These are phyloP conservation scores for Acronicta aceris DNA, from an alignment of 2,888 invertebrate genomes.

Conservation along the genomic window DNA sequence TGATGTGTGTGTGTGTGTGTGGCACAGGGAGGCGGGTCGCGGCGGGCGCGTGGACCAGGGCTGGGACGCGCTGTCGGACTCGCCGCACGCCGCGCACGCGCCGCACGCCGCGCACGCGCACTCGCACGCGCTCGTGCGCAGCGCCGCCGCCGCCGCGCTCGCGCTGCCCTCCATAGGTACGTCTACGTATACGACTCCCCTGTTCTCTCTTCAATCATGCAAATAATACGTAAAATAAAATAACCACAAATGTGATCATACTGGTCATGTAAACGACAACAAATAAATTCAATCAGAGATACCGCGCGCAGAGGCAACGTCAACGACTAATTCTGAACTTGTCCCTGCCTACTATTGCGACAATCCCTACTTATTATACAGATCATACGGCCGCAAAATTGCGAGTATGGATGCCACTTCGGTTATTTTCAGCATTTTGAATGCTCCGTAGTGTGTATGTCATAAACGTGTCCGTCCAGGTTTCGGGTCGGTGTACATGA, in stretches of 20 bases:
- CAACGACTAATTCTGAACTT: too few species aligned
- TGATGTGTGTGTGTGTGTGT: not conserved
- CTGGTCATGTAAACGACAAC: too few species aligned
- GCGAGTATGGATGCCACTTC: too few species aligned
- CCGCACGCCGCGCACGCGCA: constrained; percentile 30
- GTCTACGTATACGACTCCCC: not conserved
- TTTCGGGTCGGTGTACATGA: constrained; percentile 95
- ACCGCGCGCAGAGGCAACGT: too few species aligned
- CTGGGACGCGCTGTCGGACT: constrained; percentile 51
- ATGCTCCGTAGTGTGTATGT: not conserved
- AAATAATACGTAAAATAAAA: too few species aligned
- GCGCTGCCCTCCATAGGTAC: constrained; percentile 77
- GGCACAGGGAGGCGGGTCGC: constrained; percentile 55
- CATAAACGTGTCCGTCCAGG: constrained; percentile 54
- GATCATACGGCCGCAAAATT: too few species aligned
- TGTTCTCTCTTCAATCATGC: too few species aligned
- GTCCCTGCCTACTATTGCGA: too few species aligned
- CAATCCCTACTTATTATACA: too few species aligned
- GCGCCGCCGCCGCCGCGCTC: constrained; percentile 55
- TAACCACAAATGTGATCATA: too few species aligned
- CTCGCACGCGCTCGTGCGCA: constrained; percentile 50
- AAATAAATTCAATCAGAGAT: too few species aligned
- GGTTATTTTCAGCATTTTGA: too few species aligned
- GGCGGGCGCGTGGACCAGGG: constrained; percentile 59
- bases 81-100: constrained; percentile 43